Evolutionary conservation across 35 echinoderm and acorn worm genomes (phyloP).

Genomic region (Lytechinus pictus): DNA sequence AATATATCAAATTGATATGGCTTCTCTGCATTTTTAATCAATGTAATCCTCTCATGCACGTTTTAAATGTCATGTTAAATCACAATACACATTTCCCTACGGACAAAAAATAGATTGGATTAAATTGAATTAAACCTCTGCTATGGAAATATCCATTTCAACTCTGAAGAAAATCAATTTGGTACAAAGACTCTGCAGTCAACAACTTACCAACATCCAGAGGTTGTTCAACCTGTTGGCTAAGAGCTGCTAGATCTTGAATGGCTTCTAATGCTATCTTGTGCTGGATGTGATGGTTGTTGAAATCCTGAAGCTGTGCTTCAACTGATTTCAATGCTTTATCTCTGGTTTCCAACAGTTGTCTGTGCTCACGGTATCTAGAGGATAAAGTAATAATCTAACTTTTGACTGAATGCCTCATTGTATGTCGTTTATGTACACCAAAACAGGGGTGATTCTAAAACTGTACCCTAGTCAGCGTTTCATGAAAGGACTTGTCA

Average conservation of each 20-base stretch:
- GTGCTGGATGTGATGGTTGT: slow-evolving; percentile 88
- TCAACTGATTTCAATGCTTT: slow-evolving; percentile 63
- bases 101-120: too few species aligned
- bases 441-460: too few species aligned
- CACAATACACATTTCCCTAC: too few species aligned
- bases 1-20: too few species aligned
- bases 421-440: too few species aligned
- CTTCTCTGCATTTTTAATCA: too few species aligned
- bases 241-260: slow-evolving; percentile 83
- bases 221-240: slow-evolving; percentile 70
- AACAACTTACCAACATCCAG: slow-evolving; percentile 78
- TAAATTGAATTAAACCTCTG: too few species aligned
- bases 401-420: too few species aligned
- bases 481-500: too few species aligned
- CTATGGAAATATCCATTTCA: not conserved
- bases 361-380: slow-evolving; percentile 75
- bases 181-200: not conserved
- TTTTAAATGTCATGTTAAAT: too few species aligned
- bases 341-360: slow-evolving; percentile 56
- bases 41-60: too few species aligned
- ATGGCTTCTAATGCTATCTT: slow-evolving; percentile 85
- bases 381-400: not conserved
- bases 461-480: too few species aligned
- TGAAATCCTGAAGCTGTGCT: slow-evolving; percentile 72
- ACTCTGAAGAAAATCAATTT: not conserved